phyloP scores from a whole-genome alignment of 1,140 invertebrate genomes.

The Drosophila parvula region DNA sequence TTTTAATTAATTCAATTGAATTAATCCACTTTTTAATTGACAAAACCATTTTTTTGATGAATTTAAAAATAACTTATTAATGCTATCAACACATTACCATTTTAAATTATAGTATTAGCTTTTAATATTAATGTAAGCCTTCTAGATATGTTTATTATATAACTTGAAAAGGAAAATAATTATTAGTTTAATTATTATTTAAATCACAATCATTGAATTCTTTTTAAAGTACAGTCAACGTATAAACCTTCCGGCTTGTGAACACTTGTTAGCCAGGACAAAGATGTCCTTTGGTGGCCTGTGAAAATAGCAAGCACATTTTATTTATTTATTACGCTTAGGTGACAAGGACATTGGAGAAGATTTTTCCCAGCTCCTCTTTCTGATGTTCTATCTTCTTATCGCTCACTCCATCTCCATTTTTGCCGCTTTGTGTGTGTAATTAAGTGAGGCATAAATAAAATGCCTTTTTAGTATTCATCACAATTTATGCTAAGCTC shows the following conservation, averaged over 20 bases:
- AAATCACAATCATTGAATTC: not conserved
- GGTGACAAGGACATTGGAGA: slow-evolving; percentile 70
- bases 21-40: not conserved
- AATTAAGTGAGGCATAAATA: slow-evolving; percentile 81
- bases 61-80: not conserved
- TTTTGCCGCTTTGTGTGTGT: slow-evolving; percentile 60
- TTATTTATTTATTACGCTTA: slow-evolving; percentile 77
- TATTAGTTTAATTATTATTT: not conserved
- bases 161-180: not conserved
- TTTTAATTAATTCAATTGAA: not conserved
- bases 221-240: not conserved
- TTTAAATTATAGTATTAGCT: no score
- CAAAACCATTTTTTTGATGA: not conserved
- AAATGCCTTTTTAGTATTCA: slow-evolving; percentile 84
- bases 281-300: slow-evolving; percentile 39
- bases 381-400: slow-evolving; percentile 6
- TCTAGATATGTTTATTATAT: not conserved
- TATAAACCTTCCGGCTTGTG: slow-evolving; percentile 20
- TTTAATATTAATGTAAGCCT: not conserved
- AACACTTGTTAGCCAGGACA: slow-evolving; percentile 20
- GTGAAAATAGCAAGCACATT: slow-evolving; percentile 57
- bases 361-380: slow-evolving; percentile 34
- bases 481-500: slow-evolving; percentile 84
- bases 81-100: not conserved
- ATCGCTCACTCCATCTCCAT: slow-evolving; percentile 5